Conservation (phyloP, 2,113 vertebrate genomes). For the Butorides virescens region DNA sequence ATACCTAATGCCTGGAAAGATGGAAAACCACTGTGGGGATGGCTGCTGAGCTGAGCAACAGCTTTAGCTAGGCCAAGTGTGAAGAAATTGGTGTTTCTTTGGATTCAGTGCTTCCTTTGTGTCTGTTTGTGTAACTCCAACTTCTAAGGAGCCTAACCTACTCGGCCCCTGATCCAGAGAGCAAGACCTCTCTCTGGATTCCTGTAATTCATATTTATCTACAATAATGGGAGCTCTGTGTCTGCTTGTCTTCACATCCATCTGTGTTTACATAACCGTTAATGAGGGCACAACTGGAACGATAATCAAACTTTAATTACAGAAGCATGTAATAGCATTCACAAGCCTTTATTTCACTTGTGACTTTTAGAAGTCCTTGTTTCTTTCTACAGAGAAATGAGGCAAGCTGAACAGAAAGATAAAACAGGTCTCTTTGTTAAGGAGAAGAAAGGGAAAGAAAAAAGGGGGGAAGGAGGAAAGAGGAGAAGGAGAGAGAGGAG, state of each 20-base stretch:
- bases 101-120: neutral
- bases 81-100: neutral
- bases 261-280: conserved; percentile 14
- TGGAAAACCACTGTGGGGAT: neutral
- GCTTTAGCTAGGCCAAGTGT: neutral
- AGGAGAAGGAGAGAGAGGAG: neutral
- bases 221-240: neutral
- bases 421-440: neutral
- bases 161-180: neutral
- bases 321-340: neutral
- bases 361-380: neutral
- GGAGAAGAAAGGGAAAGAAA: neutral
- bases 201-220: neutral
- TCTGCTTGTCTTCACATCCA: conserved; percentile 24
- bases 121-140: neutral
- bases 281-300: neutral
- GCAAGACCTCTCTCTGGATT: neutral
- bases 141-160: neutral
- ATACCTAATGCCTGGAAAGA: neutral
- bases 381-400: neutral
- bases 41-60: neutral
- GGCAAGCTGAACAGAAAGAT: neutral
- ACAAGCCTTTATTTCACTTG: neutral
- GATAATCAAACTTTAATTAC: conserved; percentile 31
- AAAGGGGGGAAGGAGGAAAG: neutral